Percentiles rank a stretch among this genome's conserved stretches.
Evolutionary conservation across 2,888 invertebrate genomes (phyloP).

Genomic region (Epinotia brunnichana): DNA sequence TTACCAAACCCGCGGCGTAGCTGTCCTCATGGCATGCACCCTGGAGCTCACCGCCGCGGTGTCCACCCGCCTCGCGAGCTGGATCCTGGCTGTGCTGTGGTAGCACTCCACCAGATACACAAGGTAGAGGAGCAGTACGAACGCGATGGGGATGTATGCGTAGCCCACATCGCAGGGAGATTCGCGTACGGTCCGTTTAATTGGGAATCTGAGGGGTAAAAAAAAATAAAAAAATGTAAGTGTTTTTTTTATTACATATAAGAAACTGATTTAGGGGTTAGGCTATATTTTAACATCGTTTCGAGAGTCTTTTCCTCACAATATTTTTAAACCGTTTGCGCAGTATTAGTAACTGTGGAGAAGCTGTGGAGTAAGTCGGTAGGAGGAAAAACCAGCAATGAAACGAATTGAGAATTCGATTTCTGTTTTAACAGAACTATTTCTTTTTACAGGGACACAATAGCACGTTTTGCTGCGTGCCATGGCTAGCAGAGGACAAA

Average conservation of each 20-base stretch:
- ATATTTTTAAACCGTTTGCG: no score
- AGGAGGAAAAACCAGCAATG: no score
- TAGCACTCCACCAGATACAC: conserved; percentile 93
- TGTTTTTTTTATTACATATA: no score
- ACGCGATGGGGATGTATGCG: conserved; percentile 91
- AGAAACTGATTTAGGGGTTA: conserved; percentile 60
- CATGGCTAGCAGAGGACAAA: no score
- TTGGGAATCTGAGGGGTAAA: conserved; percentile 84
- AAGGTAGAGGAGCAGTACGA: conserved; percentile 90
- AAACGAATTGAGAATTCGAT: no score
- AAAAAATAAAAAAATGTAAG: no score
- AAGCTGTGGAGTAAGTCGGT: no score
- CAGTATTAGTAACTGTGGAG: no score
- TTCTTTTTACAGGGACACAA: no score
- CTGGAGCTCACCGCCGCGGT: conserved; percentile 86
- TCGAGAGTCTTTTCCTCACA: no score
- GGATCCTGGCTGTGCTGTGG: conserved; percentile 89
- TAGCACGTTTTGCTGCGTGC: no score
- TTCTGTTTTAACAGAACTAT: no score
- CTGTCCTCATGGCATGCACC: conserved; percentile 86
- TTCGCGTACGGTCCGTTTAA: conserved; percentile 85
- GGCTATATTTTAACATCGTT: neutral
- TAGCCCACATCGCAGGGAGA: conserved; percentile 92
- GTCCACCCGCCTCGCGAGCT: conserved; percentile 86
- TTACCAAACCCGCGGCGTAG: conserved; percentile 90